Evolutionary conservation across 2,888 invertebrate genomes (phyloP).

Genomic region (Schizotus pectinicornis): DNA sequence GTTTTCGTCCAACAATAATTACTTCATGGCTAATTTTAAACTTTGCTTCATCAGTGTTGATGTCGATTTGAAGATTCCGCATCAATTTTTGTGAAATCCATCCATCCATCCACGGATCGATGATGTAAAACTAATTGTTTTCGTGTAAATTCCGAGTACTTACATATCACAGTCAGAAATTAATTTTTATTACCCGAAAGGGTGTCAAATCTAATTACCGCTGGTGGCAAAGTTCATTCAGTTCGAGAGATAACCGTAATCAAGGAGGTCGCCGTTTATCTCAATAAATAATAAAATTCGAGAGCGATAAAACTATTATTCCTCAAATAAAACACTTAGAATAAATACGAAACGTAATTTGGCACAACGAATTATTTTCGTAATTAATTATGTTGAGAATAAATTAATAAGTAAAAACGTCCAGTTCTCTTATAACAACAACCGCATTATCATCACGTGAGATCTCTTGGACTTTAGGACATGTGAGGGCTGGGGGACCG

Average conservation of each 20-base stretch:
- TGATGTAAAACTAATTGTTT: background rate
- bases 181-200: slow-evolving; percentile 3
- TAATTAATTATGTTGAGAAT: no score
- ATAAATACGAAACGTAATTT: slow-evolving; percentile 7
- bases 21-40: slow-evolving; percentile 20
- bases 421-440: no score
- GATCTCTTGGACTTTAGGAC: slow-evolving; percentile 43
- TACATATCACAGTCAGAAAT: slow-evolving; percentile 7
- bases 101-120: no score
- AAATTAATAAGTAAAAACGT: no score
- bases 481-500: slow-evolving; percentile 56
- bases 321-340: slow-evolving; percentile 3
- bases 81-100: no score
- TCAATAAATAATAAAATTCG: background rate
- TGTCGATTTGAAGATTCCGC: no score
- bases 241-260: slow-evolving; percentile 1
- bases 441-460: no score
- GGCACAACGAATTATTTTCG: slow-evolving; percentile 3
- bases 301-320: slow-evolving; percentile 1
- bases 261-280: background rate
- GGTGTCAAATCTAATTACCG: slow-evolving; percentile 3
- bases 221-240: slow-evolving; percentile 1
- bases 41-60: no score
- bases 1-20: slow-evolving; percentile 12
- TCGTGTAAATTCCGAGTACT: background rate